A percentile compares a stretch with the other conserved stretches of the same genome.
phyloP scores from a whole-genome alignment of 2,888 invertebrate species.

The Archaeoteleia sp. region DNA sequence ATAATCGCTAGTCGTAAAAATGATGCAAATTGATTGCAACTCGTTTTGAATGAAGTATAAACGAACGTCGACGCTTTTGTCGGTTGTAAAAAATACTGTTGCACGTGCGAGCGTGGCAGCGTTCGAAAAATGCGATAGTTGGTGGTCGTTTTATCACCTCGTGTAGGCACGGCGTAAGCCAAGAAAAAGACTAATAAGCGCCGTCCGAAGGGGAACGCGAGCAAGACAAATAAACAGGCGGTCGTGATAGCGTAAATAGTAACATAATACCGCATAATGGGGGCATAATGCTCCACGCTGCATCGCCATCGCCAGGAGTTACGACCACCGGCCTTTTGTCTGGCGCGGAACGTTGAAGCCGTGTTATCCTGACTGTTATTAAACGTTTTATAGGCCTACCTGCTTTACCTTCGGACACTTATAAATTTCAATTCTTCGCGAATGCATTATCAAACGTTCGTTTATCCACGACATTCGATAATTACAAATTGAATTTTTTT shows the following conservation, averaged over 20 bases:
- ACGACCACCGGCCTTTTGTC: constrained; percentile 64
- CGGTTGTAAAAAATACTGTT: too few species aligned
- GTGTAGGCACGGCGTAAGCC: constrained; percentile 7
- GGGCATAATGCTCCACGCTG: constrained; percentile 66
- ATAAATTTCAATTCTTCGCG: constrained; percentile 28
- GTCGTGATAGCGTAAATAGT: constrained; percentile 72
- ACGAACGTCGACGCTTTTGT: too few species aligned
- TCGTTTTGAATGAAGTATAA: too few species aligned
- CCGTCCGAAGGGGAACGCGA: constrained; percentile 55
- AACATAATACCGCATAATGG: constrained; percentile 73
- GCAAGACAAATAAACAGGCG: constrained; percentile 69
- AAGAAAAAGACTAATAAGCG: constrained; percentile 33
- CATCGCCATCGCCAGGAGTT: constrained; percentile 64
- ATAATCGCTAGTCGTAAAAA: too few species aligned
- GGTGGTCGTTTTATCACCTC: constrained; percentile 14
- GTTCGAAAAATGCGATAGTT: background rate
- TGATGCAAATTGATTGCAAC: too few species aligned
- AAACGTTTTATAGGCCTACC: constrained; percentile 58
- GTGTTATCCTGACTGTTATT: constrained; percentile 57
- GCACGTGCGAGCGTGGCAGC: background rate
- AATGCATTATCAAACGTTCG: constrained; percentile 30
- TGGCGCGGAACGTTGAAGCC: constrained; percentile 54
- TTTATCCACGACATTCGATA: constrained; percentile 27
- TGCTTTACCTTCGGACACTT: constrained; percentile 36
- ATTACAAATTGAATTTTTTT: too few species aligned